Base-by-base conservation (phyloP, 2,888 invertebrate genomes). In the Spilosoma lubricipeda region DNA sequence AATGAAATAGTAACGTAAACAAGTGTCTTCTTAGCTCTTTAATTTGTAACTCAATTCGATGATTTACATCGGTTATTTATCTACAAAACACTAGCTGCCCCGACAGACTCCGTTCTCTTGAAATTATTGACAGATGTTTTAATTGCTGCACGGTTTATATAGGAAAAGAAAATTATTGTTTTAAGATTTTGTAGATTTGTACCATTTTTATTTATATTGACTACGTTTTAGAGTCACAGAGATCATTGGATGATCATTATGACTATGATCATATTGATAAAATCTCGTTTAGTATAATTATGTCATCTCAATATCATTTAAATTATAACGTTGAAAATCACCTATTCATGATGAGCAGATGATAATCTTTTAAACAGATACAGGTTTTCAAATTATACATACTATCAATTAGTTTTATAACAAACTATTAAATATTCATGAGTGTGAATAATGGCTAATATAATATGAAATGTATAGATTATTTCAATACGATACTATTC, bases 331-430 rank as follows among this genome's bases (percentile, higher is more conserved):
- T 66, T 66, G 9, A 39, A 56, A 15, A 30, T 56, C 4, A 13
- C 13, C 27, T n/a, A 67, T 70, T 66, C 27, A 67, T 45, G 63
- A 27, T 36, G 63, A 20, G 36, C 42, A 63, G 13, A 66, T 27
- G 33, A 18, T 9, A 39, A 73, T 69, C 64, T 69, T 59, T 56
- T 65, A 63, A 66, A 67, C 73, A 68, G 33, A 45, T 66, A 71
- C 66, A 72, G 36, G 59, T 72, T 77, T 77, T 75, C 36, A 63
- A 75, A 77, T 74, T 56, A 73, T 82, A 74, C 75, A 63, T 75
- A 74, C 72, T 80, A 80, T 76, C 73, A 84, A 84, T 82, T 82
- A 82, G 67, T 72, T 67, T 63, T 70, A 77, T 71, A 84, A 66
- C 72, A 74, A 70, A 77, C 71, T 71, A n/a, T 63, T 76, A 68